phyloP scores from a whole-genome alignment of 2,888 invertebrate species.

The Lacanobia oleracea region DNA sequence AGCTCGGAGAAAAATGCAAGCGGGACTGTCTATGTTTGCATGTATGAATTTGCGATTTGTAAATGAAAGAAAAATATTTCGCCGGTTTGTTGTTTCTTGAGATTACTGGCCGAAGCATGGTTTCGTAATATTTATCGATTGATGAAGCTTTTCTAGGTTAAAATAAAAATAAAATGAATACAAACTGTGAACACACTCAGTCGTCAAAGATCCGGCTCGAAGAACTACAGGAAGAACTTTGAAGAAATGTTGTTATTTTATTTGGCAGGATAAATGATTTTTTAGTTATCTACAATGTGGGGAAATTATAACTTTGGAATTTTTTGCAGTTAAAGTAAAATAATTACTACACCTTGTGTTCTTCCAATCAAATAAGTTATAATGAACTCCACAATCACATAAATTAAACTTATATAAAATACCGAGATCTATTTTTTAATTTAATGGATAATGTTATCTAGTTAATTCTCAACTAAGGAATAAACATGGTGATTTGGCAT shows the following conservation, averaged over 20 bases:
- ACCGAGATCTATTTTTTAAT: too few relatives aligned
- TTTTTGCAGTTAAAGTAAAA: neutral
- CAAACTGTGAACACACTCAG: too few relatives aligned
- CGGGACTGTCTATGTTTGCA: slow-evolving; percentile 2
- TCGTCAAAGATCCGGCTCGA: too few relatives aligned
- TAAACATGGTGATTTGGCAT: too few relatives aligned
- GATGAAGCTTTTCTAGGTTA: neutral
- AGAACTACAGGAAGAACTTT: too few relatives aligned
- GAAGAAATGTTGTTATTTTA: too few relatives aligned
- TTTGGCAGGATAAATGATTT: too few relatives aligned
- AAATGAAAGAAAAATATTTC: slow-evolving; percentile 6
- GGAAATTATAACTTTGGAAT: neutral
- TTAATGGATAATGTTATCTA: too few relatives aligned
- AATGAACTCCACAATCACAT: too few relatives aligned
- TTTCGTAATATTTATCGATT: neutral
- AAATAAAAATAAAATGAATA: neutral
- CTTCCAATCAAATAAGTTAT: neutral
- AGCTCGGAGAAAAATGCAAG: neutral
- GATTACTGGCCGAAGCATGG: neutral
- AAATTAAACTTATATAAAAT: too few relatives aligned
- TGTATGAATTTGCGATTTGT: neutral
- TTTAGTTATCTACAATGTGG: neutral
- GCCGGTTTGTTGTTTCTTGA: neutral
- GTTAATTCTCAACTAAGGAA: too few relatives aligned
- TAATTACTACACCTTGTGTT: neutral